Evolutionary conservation across 2,797 vertebrate species (phyloP), one percentile per base, ranked within the genome.

Genomic region (Rachycentron canadum): DNA sequence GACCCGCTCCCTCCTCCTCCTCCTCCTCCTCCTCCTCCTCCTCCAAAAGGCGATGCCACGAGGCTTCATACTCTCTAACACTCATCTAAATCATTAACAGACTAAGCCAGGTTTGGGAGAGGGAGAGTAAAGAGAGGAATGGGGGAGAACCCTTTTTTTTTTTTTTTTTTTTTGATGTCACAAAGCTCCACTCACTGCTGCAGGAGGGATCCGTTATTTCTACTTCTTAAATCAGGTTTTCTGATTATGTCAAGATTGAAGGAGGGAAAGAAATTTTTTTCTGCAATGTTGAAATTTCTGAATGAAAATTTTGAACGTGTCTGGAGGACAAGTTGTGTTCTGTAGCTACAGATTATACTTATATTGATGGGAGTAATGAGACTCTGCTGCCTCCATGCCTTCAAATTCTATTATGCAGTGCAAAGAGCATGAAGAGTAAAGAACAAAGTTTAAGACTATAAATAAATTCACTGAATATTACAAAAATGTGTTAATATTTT

Each of bases 71-170:
- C 81, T 88, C 73, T 81, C 76, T 75, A 81, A 86, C 88, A 89
- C 73, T 80, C 76, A 79, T 86, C 85, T 86, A 84, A 88, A 81
- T 91, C 88, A 85, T 92, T 89, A 90, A 78, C 73, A 80, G 78
- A 88, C 62, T 66, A 62, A 78, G 78, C 77, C 81, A 83, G 81
- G 74, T 89, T 90, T 83, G 72, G 14, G 7, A 70, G 76, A 73
- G 63, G 79, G 79, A 53, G 56, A 40, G 64, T 21, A 34, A 34
- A 34, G 52, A 50, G 52, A 79, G 32, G 57, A 40, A n/a, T n/a
- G n/a, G n/a, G n/a, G n/a, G n/a, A n/a, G n/a, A n/a, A n/a, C n/a
- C n/a, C n/a, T n/a, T n/a, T n/a, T n/a, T n/a, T n/a, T n/a, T n/a
- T n/a, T n/a, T n/a, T n/a, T n/a, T n/a, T n/a, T n/a, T n/a, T n/a